Base-by-base conservation (phyloP, 1,140 invertebrate genomes). In the Euwallacea fornicatus region DNA sequence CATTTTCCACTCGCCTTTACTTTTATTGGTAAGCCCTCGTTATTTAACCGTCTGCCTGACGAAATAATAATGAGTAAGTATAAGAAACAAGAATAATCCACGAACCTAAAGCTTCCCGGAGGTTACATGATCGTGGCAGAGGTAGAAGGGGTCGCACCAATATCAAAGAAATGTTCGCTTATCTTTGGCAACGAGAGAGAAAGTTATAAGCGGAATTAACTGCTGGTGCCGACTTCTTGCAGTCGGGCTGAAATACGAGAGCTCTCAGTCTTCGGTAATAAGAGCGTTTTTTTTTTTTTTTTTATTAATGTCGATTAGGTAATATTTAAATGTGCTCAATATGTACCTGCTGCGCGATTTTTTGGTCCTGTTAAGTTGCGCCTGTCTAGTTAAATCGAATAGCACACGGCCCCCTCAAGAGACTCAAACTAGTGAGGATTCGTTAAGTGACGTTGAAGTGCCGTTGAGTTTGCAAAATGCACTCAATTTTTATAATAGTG, bases 401-500 rank as follows among this genome's bases (percentile, higher is more conserved):
- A 42, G 13, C 41, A 60, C 55, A 6, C 9, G 2, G 54, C 8
- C 16, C 54, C 2, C 8, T 15, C 8, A 56, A 56, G 54, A 50
- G 13, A 2, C 46, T 75, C 74, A 50, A 21, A 71, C 66, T 71
- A 73, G 66, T 72, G 71, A 65, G 11, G 72, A 74, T 44, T 73
- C 78, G 33, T 81, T 50, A 3, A 50, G 13, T 13, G 9, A 77
- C 55, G 74, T 77, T 42, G 75, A 77, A 8, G 74, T 78, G 8
- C 66, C 67, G 7, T 71, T 72, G 0, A 83, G 78, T 65, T 72
- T 86, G 41, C 68, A 78, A 6, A 80, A 83, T 13, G 75, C 76
- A 13, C 75, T 86, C 64, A 83, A 86, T 61, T 69, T 86, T 59
- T 86, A 83, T 66, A 83, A 82, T 70, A 79, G 80, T 0, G 79